Base-by-base conservation (phyloP, 2,797 vertebrate species). In the Euphonia xanthogaster region DNA sequence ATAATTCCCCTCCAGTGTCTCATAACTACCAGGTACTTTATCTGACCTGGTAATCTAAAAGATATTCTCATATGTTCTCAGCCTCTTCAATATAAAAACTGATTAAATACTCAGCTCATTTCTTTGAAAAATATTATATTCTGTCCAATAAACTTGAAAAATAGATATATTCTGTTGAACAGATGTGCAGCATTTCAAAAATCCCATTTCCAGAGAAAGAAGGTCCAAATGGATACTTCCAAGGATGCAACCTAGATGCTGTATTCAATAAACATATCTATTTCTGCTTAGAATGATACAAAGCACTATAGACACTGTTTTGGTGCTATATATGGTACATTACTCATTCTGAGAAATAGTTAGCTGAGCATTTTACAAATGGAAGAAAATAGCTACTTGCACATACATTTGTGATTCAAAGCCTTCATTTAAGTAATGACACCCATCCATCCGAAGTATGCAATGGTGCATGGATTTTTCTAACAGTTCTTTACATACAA, bases 351-450 rank as follows among this genome's bases (percentile, higher is more conserved):
- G 79, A 97, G 96, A 96, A 95, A 97, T 81, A 97, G 89, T 94
- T 96, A 95, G 92, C 94, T 88, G 83, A 96, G 60, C 96, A 96
- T 95, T 97, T 97, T 97, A 97, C 96, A 98, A 98, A 94, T 93
- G 91, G 91, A 98, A 98, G 95, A 92, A 96, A 97, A 97, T 92
- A 97, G 95, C 91, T 94, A 87, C 94, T 96, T 96, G 71, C 92
- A 96, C 72, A 96, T 75, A 86, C 84, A 96, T 94, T 94, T 97
- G 90, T 94, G 96, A 97, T 96, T 97, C 93, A 96, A 97, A 97
- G 96, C 94, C 96, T 97, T 97, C 92, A 97, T 98, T 98, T 97
- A 97, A 92, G 82, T 95, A 97, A 95, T 90, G 97, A 96, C 94
- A 97, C 54, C 88, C 95, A 98, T 97, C 97, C 87, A 97, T 98